Base-by-base conservation (phyloP, 1,140 invertebrate genomes). In the Pogonomyrmex barbatus region DNA sequence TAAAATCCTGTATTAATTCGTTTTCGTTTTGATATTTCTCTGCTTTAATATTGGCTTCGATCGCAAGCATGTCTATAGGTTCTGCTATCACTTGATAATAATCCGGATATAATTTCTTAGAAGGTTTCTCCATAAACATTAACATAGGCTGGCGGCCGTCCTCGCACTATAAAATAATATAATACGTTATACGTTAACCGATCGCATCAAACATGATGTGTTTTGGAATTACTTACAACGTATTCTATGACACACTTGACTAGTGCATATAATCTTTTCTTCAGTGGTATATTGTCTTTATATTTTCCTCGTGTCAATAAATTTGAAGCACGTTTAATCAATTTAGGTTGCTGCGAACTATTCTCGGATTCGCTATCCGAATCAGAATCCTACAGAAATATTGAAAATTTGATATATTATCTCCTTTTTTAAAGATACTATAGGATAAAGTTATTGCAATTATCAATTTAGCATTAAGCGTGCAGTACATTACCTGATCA, bases 81-180 rank as follows among this genome's bases (percentile, higher is more conserved):
- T 98, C 97, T 52, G 97, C 96, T 84, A 99, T 99, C 1, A 99
- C 97, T 94, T 98, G 97, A 95, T 99, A 99, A 94, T 99, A 99
- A 93, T 99, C 98, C 0, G 99, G 98, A 95, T 99, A 99, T 30
- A 98, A 95, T 94, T 99, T 99, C 92, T 98, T 98, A 0, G 98
- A 99, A 4, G 99, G 99, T 93, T 99, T 98, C 94, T 99, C 98
- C 97, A 99, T 98, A 93, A 99, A 99, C 90, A 98, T 96, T 58
- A 98, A 95, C 95, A 99, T 98, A 0, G 98, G 97, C 84, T 98
- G 97, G 45, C 99, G 95, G 8, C 98, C 98, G 92, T 98, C 97
- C 82, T 97, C 96, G 92, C 97, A 97, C 97, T 97, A 89, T 14
- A 84, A 91, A 86, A 14, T 1, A 63, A 54, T 36, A 62, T 24